Evolutionary conservation across 2,113 vertebrate species (phyloP).

Genomic region (Eublepharis macularius): DNA sequence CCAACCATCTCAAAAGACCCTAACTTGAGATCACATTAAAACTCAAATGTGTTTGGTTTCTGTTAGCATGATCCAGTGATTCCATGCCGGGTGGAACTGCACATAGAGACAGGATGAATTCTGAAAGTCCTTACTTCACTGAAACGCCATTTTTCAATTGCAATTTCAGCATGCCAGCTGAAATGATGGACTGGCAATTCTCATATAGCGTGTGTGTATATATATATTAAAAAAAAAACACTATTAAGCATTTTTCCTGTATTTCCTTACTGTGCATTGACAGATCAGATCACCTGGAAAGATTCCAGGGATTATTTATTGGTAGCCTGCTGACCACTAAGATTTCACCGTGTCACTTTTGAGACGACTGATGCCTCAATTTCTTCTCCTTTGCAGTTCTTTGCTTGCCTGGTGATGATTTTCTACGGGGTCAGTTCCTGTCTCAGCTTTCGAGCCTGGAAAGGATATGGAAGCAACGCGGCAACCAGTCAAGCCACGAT

Average conservation of each 20-base stretch:
- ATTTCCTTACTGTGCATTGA: background rate
- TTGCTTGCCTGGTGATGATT: constrained; percentile 79
- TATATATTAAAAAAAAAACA: background rate
- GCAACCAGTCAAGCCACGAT: constrained; percentile 78
- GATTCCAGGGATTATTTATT: background rate
- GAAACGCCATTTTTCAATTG: background rate
- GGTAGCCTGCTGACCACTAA: too few relatives aligned
- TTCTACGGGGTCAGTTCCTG: constrained; percentile 80
- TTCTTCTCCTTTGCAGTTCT: constrained; percentile 80
- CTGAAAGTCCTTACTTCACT: too few relatives aligned
- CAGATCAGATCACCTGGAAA: background rate
- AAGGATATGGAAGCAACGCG: constrained; percentile 78
- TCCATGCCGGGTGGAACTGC: too few relatives aligned
- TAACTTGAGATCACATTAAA: background rate
- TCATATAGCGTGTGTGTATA: background rate
- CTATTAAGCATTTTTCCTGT: background rate
- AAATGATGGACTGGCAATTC: background rate
- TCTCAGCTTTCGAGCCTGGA: constrained; percentile 88
- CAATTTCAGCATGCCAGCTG: background rate
- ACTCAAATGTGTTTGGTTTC: background rate
- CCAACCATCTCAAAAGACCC: background rate
- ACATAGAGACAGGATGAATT: too few relatives aligned
- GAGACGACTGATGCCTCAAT: too few relatives aligned
- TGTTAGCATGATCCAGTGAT: background rate
- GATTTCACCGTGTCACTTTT: background rate